A percentile compares a stretch with the other conserved stretches of the same genome.
Conservation (phyloP, 1,140 invertebrate species). For the Hylyphantes graminicola region DNA sequence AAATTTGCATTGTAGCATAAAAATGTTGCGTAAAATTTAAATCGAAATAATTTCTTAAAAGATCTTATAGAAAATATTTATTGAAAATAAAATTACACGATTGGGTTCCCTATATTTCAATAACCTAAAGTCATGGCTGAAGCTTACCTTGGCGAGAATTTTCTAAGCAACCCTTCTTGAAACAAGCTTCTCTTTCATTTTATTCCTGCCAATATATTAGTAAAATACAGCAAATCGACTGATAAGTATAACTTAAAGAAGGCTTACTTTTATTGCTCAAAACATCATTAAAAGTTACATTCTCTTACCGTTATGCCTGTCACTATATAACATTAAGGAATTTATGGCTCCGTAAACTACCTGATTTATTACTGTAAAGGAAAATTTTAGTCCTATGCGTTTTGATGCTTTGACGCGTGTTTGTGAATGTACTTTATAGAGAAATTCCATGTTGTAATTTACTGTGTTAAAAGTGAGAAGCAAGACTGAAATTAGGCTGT, state of each 20-base stretch:
- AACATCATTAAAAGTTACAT: slow-evolving; percentile 58
- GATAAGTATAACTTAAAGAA: slow-evolving; percentile 50
- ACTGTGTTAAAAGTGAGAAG: too few species aligned
- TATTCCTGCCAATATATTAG: slow-evolving; percentile 37
- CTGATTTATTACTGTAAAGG: slow-evolving; percentile 52
- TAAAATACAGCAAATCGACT: slow-evolving; percentile 50
- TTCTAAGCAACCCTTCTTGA: slow-evolving; percentile 17
- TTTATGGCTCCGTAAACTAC: slow-evolving; percentile 49
- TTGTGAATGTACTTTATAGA: too few species aligned
- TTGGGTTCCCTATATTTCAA: too few species aligned
- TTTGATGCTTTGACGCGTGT: not conserved
- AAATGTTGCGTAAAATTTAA: too few species aligned
- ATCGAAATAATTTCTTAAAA: too few species aligned
- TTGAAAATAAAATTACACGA: too few species aligned
- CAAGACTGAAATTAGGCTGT: too few species aligned
- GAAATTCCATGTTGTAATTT: too few species aligned
- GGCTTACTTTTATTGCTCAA: slow-evolving; percentile 48
- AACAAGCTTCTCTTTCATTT: slow-evolving; percentile 30
- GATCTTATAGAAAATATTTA: too few species aligned
- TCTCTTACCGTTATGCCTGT: slow-evolving; percentile 45
- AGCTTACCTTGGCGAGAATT: too few species aligned
- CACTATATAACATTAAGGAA: slow-evolving; percentile 50
- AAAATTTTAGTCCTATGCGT: slow-evolving; percentile 1
- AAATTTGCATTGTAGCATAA: too few species aligned
- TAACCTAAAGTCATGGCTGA: too few species aligned